A percentile compares a stretch with the other conserved stretches of the same genome.
phyloP scores from a whole-genome alignment of 1,140 invertebrate genomes.

The Dinothrombium tinctorium region DNA sequence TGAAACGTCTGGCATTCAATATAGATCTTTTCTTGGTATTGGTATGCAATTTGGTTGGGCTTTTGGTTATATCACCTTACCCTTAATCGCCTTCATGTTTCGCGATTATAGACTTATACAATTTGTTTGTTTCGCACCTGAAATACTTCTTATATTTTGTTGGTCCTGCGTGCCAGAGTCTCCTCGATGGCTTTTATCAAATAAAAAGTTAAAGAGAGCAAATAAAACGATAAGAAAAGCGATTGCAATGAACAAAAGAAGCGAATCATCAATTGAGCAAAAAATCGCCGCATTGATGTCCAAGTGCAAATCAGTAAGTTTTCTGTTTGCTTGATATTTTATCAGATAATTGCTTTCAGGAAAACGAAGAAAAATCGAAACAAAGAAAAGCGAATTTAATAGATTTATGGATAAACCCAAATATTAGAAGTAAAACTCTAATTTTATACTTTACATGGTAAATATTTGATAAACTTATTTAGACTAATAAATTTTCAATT shows the following conservation, averaged over 20 bases:
- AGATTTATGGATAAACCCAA: slow-evolving; percentile 10
- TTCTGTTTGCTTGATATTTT: too few relatives aligned
- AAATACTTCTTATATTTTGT: slow-evolving; percentile 2
- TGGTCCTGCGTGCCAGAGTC: slow-evolving; percentile 8
- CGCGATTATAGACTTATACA: slow-evolving; percentile 55
- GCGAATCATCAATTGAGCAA: too few relatives aligned
- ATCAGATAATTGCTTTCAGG: not conserved
- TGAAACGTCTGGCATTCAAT: slow-evolving; percentile 52
- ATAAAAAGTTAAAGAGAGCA: slow-evolving; percentile 3
- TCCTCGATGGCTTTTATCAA: slow-evolving; percentile 9
- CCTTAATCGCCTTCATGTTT: slow-evolving; percentile 41
- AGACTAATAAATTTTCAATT: not conserved
- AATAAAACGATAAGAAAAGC: slow-evolving; percentile 4
- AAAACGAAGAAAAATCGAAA: not conserved
- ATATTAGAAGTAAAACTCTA: slow-evolving; percentile 13
- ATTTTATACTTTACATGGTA: slow-evolving; percentile 20
- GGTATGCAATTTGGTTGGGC: slow-evolving; percentile 49
- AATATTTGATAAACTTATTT: not conserved
- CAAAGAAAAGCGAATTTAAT: slow-evolving; percentile 1
- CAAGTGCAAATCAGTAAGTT: too few relatives aligned
- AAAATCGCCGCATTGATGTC: too few relatives aligned
- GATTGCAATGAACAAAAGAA: too few relatives aligned
- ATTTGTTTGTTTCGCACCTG: slow-evolving; percentile 20
- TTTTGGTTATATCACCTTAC: slow-evolving; percentile 42
- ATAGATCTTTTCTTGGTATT: slow-evolving; percentile 45